Base-by-base conservation (phyloP, 2,113 vertebrate genomes). In the Otolemur garnettii region DNA sequence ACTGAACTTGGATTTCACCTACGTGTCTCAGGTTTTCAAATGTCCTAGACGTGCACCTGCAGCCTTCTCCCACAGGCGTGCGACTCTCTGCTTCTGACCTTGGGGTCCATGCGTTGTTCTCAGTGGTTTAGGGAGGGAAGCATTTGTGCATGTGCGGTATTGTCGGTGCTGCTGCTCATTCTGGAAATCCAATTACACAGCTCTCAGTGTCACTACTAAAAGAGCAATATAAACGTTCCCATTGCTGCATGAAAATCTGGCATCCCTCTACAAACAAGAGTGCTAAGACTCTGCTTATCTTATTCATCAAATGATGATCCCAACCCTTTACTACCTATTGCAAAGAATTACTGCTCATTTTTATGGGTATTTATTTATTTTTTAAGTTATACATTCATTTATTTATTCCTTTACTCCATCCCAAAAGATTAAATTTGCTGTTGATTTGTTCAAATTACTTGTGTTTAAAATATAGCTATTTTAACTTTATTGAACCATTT, bases 401-500 rank as follows among this genome's bases (percentile, higher is more conserved):
- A 35, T 60, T 60, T 68, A 79, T 88, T 80, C 22, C 21, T 83
- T 10, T 15, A 18, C 19, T 30, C 78, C 75, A 4, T 90, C 87
- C 68, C 26, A 87, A 78, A 88, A 79, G 28, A 79, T 66, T 64
- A 22, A 69, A 59, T 92, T 92, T 92, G 21, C 55, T 69, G 14
- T 79, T 79, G 17, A 83, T 88, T 53, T 71, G 26, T 66, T 94
- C 50, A 62, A 72, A 55, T 71, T 77, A 55, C 26, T 12, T 78
- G 22, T 33, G 30, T 95, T 82, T 71, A 62, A 78, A 92, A 35
- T 89, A 89, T 28, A 17, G 30, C 38, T 96, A n/a, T 59, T 96
- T 38, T 59, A 35, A 60, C 28, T 33, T 66, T 53, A 26, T 30
- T 64, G 30, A 69, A 4, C 2, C 26, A 75, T 50, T 77, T 92